Evolutionary conservation across 2,113 vertebrate species (phyloP), one percentile per base, ranked within the genome.

Genomic region (Triplophysa dalaica): DNA sequence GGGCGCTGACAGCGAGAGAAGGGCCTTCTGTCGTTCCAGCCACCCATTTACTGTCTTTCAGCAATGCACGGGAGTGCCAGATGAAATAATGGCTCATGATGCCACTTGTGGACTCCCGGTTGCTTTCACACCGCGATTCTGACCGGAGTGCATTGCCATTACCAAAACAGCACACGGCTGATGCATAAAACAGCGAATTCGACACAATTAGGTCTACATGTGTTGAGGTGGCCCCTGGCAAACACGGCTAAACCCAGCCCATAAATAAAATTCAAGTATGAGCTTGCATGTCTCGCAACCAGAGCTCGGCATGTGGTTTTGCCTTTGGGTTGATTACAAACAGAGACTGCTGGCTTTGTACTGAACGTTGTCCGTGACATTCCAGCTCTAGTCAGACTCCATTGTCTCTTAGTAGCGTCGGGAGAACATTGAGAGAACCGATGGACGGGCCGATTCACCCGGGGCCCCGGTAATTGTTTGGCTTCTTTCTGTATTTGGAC

Each of bases 401-500:
- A 58, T 63, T 69, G 54, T 81, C 33, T 48, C n/a, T 41, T 62
- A 21, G 9, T 26, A 63, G 54, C 17, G 3, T 11, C 9, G 17
- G 21, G 70, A 65, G 72, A 83, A 65, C 24, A 19, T 38, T 22
- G 11, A 48, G 72, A 79, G 48, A 73, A 52, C 77, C 48, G 21
- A 62, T 78, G 56, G 79, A 70, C 61, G 64, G 13, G 48, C 60
- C 41, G 74, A 68, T 26, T 61, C 60, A 56, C 52, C 60, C 21
- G 77, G 54, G 73, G 21, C 67, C 70, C 26, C 16, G 14, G 22
- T 65, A 65, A 65, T 75, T 75, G 64, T 87, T 83, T 73, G 81
- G 83, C 86, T 50, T 91, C 90, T 89, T 91, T 63, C 58, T 63
- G 21, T 90, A 89, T 89, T 87, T 83, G 85, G 83, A 86, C 69